Percentiles rank a stretch among this genome's conserved stretches.
phyloP scores from a whole-genome alignment of 2,113 vertebrate genomes.

The Montifringilla adamsi region DNA sequence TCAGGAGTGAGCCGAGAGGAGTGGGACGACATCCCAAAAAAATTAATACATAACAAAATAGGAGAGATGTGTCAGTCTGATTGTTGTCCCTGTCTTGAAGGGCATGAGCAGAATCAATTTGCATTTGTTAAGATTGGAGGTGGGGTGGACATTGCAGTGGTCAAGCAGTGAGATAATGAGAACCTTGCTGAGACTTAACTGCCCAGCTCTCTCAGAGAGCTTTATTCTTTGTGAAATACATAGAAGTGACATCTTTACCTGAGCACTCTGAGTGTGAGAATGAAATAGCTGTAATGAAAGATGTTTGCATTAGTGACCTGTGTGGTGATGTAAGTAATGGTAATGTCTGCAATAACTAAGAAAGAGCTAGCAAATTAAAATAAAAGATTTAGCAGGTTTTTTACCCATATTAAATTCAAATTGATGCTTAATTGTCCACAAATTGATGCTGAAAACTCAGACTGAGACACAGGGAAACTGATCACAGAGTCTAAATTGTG shows the following conservation, averaged over 20 bases:
- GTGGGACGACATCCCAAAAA: background rate
- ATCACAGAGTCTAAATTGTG: background rate
- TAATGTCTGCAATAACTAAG: background rate
- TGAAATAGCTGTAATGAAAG: background rate
- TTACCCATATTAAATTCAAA: background rate
- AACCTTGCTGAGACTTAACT: background rate
- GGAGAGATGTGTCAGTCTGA: background rate
- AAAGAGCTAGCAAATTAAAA: background rate
- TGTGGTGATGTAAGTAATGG: background rate
- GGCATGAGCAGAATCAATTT: background rate
- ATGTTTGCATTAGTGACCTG: background rate
- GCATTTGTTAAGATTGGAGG: background rate
- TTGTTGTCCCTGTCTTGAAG: background rate
- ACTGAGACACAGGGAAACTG: background rate
- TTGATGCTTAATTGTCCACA: background rate
- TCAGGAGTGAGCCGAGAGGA: background rate
- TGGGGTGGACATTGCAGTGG: rapidly evolving
- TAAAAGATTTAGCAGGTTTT: rapidly evolving
- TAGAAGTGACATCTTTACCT: background rate
- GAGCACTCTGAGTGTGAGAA: background rate
- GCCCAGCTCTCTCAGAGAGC: background rate
- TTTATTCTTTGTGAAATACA: background rate
- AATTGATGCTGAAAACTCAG: background rate
- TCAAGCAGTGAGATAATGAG: background rate
- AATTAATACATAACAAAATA: background rate